These are phyloP conservation scores for Kryptopterus vitreolus DNA, from an alignment of 2,797 vertebrate species.

Conservation along the genomic window DNA sequence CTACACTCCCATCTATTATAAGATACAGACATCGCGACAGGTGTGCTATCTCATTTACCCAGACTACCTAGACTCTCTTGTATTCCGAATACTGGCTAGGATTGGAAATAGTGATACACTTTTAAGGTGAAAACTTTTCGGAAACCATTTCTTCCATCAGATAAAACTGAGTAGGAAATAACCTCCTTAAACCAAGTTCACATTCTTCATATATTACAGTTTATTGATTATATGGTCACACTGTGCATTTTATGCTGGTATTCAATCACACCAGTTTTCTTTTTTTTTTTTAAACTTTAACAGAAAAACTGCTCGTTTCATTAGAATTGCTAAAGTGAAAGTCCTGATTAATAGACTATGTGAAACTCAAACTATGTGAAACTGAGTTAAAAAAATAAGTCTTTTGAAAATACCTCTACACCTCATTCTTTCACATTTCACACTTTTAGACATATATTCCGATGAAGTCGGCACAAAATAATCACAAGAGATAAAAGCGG, in stretches of 20 bases:
- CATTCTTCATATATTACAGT: neutral
- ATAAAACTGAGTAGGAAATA: neutral
- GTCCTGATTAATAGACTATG: neutral
- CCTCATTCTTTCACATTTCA: constrained; percentile 10
- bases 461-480: constrained; percentile 16
- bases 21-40: neutral
- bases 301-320: neutral
- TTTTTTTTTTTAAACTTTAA: neutral
- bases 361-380: neutral
- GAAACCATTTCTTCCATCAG: neutral
- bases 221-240: neutral
- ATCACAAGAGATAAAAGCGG: neutral
- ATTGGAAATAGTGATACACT: neutral
- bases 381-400: neutral
- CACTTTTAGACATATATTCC: constrained; percentile 9
- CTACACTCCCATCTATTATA: neutral
- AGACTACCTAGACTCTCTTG: neutral
- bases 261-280: neutral
- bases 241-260: neutral
- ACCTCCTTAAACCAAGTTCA: too few relatives aligned
- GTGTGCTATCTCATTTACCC: too few relatives aligned
- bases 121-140: neutral
- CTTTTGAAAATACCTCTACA: neutral
- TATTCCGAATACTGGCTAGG: neutral
- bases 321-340: neutral